Conservation (phyloP, 1,140 invertebrate species). For the Popillia japonica region DNA sequence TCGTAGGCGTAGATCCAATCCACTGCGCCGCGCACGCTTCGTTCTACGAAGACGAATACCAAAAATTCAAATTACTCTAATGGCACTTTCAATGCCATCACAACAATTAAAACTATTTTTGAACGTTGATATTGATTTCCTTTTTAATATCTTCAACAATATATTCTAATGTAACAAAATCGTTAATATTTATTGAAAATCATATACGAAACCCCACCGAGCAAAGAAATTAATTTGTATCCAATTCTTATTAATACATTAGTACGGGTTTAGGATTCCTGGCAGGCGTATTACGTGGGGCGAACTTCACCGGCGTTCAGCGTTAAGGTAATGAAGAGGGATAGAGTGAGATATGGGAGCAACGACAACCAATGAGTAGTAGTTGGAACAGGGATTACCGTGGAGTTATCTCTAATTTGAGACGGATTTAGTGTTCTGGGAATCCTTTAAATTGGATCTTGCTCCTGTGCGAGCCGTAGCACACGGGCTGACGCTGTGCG, state of each 20-base stretch:
- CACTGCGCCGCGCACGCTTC: no score
- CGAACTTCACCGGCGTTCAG: not conserved
- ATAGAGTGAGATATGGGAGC: conserved; percentile 44
- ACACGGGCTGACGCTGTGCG: not conserved
- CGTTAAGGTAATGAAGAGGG: conserved; percentile 42
- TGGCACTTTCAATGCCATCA: no score
- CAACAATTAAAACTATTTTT: no score
- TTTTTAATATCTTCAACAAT: not conserved
- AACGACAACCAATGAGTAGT: conserved; percentile 55
- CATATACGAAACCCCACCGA: not conserved
- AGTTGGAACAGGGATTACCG: conserved; percentile 62
- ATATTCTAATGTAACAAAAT: not conserved
- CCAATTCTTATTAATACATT: conserved; percentile 27
- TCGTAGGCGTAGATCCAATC: no score
- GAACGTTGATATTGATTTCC: not conserved
- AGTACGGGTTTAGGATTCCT: conserved; percentile 19
- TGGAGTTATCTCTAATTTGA: conserved; percentile 67
- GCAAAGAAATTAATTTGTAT: conserved; percentile 20
- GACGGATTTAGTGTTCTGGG: conserved; percentile 64
- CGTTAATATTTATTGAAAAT: not conserved
- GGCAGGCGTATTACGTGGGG: not conserved
- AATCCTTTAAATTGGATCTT: conserved; percentile 66
- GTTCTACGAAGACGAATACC: no score
- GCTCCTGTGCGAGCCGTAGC: conserved; percentile 43
- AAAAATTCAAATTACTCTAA: no score